Evolutionary conservation across 2,888 invertebrate species (phyloP), one percentile per base, ranked within the genome.

Genomic region (Kryphioiulus occultus): DNA sequence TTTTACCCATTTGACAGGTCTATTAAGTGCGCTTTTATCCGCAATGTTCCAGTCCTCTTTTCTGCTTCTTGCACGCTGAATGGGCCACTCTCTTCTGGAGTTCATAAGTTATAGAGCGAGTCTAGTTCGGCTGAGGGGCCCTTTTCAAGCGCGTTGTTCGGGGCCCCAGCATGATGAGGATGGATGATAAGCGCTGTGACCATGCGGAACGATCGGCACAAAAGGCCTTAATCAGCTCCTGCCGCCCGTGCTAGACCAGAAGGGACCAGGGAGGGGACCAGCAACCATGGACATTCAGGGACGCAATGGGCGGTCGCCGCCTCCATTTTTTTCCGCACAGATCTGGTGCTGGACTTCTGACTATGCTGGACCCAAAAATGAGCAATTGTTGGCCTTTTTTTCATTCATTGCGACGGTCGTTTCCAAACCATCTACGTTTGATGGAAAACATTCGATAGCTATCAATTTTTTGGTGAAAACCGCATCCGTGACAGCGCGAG

Each of bases 151-250:
- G 82, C 15, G 26, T 32, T 32, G 32, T 82, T 30, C 82, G 19
- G 82, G 82, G 32, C 32, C 82, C 82, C 82, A 39, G n/a, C 12
- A 10, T 86, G 86, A 86, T 86, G 39, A 47, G 42, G 42, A 86
- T 86, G 86, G 42, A 86, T 86, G 86, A 86, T 86, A 86, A 39
- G 86, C 26, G 26, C 86, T 47, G 39, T 86, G 86, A 47, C 86
- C 86, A 86, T 86, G 86, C 86, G 86, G 86, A 86, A 86, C 86
- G 15, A 22, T 35, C 3, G 15, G 44, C 86, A 86, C 86, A 86
- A 86, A 86, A 47, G 86, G 86, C 86, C 47, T 47, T 86, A 86
- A 86, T 86, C 86, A 86, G 86, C 42, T 39, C 30, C 32, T 42
- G 26, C 42, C 47, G 42, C 86, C 86, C 82, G 44, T 39, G 42